phyloP scores from a whole-genome alignment of 2,888 invertebrate species.

The Cephus rjabovi region DNA sequence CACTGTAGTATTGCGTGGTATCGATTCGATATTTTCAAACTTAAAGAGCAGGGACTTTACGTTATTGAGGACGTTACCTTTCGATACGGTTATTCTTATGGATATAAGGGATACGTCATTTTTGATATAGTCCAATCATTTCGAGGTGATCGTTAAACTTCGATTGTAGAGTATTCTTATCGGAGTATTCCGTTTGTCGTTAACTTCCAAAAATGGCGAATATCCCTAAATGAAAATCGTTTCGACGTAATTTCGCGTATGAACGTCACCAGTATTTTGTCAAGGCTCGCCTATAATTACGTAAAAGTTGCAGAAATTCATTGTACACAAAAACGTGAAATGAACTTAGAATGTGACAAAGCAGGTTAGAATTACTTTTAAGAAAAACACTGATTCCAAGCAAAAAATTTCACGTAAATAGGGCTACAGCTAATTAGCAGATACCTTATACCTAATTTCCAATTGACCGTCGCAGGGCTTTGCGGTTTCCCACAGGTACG shows the following conservation, averaged over 20 bases:
- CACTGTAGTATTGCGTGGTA: neutral
- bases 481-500: neutral
- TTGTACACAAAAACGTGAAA: too few species aligned
- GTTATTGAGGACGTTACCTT: neutral
- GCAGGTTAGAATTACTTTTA: neutral
- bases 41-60: neutral
- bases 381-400: neutral
- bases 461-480: neutral
- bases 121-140: neutral
- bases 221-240: neutral
- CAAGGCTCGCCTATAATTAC: too few species aligned
- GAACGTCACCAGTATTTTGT: neutral
- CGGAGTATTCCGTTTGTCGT: neutral
- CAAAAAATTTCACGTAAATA: neutral
- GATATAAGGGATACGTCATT: too few species aligned
- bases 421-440: too few species aligned
- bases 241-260: neutral
- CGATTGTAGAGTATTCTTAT: too few species aligned
- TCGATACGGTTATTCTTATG: neutral
- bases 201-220: neutral
- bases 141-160: neutral
- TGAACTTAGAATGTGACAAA: neutral
- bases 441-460: neutral
- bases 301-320: too few species aligned
- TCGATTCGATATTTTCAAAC: neutral